Base-by-base conservation (phyloP, 2,797 vertebrate genomes). In the Adelosebastes latens region DNA sequence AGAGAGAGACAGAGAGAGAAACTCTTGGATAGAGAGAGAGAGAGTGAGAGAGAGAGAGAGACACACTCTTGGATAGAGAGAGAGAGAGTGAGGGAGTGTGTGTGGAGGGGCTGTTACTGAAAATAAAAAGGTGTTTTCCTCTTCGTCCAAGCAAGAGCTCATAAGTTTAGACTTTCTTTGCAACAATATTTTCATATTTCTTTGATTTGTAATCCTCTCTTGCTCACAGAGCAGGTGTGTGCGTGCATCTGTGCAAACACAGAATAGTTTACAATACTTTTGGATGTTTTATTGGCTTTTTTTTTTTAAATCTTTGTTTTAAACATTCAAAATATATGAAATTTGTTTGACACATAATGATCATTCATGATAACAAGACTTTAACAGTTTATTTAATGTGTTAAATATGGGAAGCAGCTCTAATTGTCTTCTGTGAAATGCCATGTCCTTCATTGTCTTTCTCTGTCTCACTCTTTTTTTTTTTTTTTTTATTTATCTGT, bases 111-210 rank as follows among this genome's bases (percentile, higher is more conserved):
- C 32, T 70, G 63, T 74, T 77, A 25, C 68, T 74, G 63, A 77
- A 85, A 86, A 83, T 79, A 71, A 84, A 56, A 72, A 42, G 46
- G 32, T 81, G 59, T 81, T 88, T 88, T 77, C 64, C 39, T 75
- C 20, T 69, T 77, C 14, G 58, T 87, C 75, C 52, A 56, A n/a
- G 58, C 39, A 52, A 25, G 24, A 77, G 36, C 42, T 74, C 49
- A 73, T 34, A 36, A 53, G 71, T 84, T 85, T 3, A 75, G 27
- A 68, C 56, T 55, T 64, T 34, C 22, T 68, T 67, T 72, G 32
- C 56, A 70, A 42, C 6, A 16, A 29, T 24, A 16, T 61, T 86
- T 55, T 53, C 12, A 75, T 56, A 63, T 70, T 64, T 73, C n/a
- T 39, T 69, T 58, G 4, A 63, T 62, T 64, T 67, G 27, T 25